phyloP scores from a whole-genome alignment of 2,797 vertebrate genomes.

The Pseudocheirus occidentalis region DNA sequence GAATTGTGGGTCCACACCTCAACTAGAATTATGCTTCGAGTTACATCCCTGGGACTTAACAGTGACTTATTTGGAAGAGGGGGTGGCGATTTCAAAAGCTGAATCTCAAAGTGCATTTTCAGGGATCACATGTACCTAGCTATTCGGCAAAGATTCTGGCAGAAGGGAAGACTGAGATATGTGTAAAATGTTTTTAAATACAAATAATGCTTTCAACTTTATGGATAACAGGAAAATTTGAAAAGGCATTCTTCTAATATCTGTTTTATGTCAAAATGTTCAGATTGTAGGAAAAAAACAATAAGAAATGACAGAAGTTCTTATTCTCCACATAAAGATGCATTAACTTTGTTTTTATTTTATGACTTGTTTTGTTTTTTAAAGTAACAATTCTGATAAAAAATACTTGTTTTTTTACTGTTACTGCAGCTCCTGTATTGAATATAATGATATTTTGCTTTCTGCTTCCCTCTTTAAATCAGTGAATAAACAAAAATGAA shows the following conservation, averaged over 20 bases:
- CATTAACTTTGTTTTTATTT: not conserved
- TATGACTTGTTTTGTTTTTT: too few species aligned
- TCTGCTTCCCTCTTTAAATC: slow-evolving; percentile 26
- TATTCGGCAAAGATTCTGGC: slow-evolving; percentile 26
- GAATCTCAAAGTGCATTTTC: slow-evolving; percentile 4
- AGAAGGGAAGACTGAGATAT: slow-evolving; percentile 24
- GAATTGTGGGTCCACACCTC: not conserved
- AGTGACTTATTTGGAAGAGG: not conserved
- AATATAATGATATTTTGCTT: not conserved
- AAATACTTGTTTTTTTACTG: too few species aligned
- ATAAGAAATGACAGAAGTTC: slow-evolving; percentile 13
- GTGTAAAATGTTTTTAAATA: slow-evolving; percentile 5
- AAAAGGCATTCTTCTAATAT: slow-evolving; percentile 35
- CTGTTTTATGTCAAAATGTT: not conserved
- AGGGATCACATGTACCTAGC: not conserved
- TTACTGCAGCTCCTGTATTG: not conserved
- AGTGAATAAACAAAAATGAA: slow-evolving; percentile 47
- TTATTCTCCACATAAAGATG: slow-evolving; percentile 27
- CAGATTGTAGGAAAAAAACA: not conserved
- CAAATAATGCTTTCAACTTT: not conserved
- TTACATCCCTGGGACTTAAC: not conserved
- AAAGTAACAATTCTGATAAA: slow-evolving; percentile 14
- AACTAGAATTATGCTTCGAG: too few species aligned
- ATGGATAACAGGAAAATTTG: slow-evolving; percentile 6
- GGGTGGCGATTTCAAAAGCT: not conserved